phyloP scores from a whole-genome alignment of 2,888 invertebrate species.

The Arctia plantaginis region DNA sequence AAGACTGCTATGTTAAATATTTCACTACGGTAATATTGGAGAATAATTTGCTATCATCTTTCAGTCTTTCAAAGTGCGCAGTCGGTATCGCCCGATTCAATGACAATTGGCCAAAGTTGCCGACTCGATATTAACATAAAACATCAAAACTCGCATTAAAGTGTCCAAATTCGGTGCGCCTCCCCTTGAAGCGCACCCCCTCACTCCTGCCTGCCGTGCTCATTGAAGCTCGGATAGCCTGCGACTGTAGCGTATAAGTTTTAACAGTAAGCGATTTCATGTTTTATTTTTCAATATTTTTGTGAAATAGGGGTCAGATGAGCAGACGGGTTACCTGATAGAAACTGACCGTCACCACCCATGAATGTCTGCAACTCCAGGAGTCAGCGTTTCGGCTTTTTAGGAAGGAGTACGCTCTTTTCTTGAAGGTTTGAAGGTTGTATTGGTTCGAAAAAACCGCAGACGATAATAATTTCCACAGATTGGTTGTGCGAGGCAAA shows the following conservation, averaged over 20 bases:
- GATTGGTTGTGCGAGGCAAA: too few species aligned
- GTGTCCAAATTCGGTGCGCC: conserved; percentile 76
- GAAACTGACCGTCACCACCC: too few species aligned
- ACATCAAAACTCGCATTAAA: conserved; percentile 86
- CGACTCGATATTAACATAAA: conserved; percentile 82
- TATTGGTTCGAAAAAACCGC: too few species aligned
- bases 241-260: conserved; percentile 50
- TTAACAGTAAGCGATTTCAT: conserved; percentile 30
- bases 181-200: conserved; percentile 72
- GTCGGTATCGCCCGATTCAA: conserved; percentile 61
- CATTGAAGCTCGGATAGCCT: conserved; percentile 64
- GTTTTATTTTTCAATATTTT: too few species aligned
- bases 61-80: conserved; percentile 28
- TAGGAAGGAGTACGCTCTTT: too few species aligned
- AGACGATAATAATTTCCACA: too few species aligned
- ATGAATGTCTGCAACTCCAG: too few species aligned
- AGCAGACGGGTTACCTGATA: too few species aligned
- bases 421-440: too few species aligned
- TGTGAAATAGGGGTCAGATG: too few species aligned
- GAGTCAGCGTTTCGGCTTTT: too few species aligned
- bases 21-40: conserved; percentile 46
- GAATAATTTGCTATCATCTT: conserved; percentile 56
- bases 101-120: conserved; percentile 75
- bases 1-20: conserved; percentile 22
- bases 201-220: conserved; percentile 64